These are phyloP conservation scores for Lagenorhynchus albirostris DNA, from an alignment of 2,113 vertebrate genomes.

Conservation along the genomic window DNA sequence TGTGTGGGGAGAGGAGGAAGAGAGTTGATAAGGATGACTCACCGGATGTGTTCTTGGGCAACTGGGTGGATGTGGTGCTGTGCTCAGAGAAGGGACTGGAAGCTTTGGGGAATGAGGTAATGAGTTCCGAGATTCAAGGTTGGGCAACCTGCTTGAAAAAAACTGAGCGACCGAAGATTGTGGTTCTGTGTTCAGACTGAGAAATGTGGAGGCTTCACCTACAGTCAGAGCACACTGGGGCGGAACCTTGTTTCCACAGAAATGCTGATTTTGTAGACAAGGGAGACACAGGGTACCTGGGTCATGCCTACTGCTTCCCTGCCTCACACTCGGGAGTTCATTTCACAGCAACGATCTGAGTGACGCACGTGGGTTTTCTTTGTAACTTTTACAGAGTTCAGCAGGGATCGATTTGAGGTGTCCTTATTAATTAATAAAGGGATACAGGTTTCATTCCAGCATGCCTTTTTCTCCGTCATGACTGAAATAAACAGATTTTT, in stretches of 20 bases:
- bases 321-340: background rate
- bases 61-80: background rate
- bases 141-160: background rate
- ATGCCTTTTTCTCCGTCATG: background rate
- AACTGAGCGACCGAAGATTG: background rate
- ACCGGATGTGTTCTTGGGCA: background rate
- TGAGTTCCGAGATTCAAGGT: background rate
- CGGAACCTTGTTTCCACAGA: background rate
- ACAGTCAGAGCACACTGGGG: accelerated
- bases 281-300: background rate
- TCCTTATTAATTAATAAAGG: background rate
- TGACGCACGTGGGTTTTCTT: background rate
- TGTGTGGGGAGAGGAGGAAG: background rate
- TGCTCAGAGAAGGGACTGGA: background rate
- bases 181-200: accelerated
- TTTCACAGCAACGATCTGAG: background rate
- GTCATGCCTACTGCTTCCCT: accelerated
- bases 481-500: background rate
- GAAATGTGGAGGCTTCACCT: background rate
- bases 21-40: background rate
- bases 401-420: background rate
- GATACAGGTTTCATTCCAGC: background rate
- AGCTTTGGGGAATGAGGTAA: background rate
- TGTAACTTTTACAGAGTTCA: background rate
- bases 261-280: background rate